A percentile compares a stretch with the other conserved stretches of the same genome.
These are phyloP conservation scores for Odontothrips loti DNA, from an alignment of 2,888 invertebrate genomes.

Conservation along the genomic window DNA sequence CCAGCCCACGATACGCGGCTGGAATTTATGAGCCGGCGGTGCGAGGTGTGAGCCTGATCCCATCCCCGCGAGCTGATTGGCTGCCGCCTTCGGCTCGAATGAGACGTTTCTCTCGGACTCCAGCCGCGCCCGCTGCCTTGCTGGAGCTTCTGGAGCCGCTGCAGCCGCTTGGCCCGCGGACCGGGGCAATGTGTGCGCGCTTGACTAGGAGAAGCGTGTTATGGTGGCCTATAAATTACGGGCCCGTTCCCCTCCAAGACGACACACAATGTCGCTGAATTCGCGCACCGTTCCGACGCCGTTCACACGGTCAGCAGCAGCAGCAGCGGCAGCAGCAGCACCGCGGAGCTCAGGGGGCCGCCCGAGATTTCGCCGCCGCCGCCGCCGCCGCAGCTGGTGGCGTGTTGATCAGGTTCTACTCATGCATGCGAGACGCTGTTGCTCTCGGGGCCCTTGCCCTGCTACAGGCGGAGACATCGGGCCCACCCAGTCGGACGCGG, in stretches of 20 bases:
- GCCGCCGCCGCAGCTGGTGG: too few relatives aligned
- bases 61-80: not conserved
- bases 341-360: too few relatives aligned
- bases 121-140: not conserved
- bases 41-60: not conserved
- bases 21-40: not conserved
- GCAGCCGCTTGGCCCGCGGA: not conserved
- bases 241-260: not conserved
- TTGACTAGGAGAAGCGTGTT: not conserved
- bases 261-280: too few relatives aligned
- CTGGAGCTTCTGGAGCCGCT: not conserved
- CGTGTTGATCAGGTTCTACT: too few relatives aligned
- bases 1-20: not conserved
- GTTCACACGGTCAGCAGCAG: not conserved
- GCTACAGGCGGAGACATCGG: too few relatives aligned
- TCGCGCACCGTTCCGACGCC: too few relatives aligned
- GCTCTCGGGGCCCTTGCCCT: too few relatives aligned
- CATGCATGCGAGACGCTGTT: too few relatives aligned
- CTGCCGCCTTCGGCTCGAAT: not conserved
- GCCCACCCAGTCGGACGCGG: too few relatives aligned
- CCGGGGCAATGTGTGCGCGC: not conserved
- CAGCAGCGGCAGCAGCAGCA: too few relatives aligned
- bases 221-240: slow-evolving; percentile 13
- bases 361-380: not conserved
- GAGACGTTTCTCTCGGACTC: not conserved